phyloP scores from a whole-genome alignment of 2,888 invertebrate species.

The Ypsolopha sequella region DNA sequence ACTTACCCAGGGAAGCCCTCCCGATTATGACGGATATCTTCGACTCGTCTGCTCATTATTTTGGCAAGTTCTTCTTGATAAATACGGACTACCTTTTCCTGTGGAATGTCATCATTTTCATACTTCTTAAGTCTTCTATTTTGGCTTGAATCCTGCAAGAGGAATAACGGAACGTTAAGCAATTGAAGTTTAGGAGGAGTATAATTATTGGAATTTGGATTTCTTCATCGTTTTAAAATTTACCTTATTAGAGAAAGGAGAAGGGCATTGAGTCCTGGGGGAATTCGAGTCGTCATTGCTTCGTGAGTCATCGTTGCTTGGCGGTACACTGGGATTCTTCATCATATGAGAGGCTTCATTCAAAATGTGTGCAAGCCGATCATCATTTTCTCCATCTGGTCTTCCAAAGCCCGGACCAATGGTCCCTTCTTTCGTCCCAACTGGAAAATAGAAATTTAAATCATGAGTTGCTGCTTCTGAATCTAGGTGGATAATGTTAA shows the following conservation, averaged over 20 bases:
- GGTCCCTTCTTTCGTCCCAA: slow-evolving; percentile 85
- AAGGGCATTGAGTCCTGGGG: slow-evolving; percentile 80
- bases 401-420: slow-evolving; percentile 82
- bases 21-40: slow-evolving; percentile 80
- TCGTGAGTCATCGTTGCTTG: slow-evolving; percentile 72
- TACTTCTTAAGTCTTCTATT: slow-evolving; percentile 86
- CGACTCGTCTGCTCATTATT: slow-evolving; percentile 84
- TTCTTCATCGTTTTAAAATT: slow-evolving; percentile 13
- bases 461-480: background rate
- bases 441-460: slow-evolving; percentile 26
- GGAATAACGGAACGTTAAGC: background rate
- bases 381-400: slow-evolving; percentile 84
- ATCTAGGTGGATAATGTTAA: background rate
- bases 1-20: slow-evolving; percentile 86
- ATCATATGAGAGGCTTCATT: slow-evolving; percentile 93
- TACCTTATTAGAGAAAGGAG: slow-evolving; percentile 83
- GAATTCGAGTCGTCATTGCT: slow-evolving; percentile 88
- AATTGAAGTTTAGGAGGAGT: no score
- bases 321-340: slow-evolving; percentile 71
- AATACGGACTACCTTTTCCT: slow-evolving; percentile 94
- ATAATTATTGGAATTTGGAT: background rate
- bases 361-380: slow-evolving; percentile 93
- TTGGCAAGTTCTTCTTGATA: slow-evolving; percentile 96
- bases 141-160: slow-evolving; percentile 73
- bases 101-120: slow-evolving; percentile 95